Conservation (phyloP, 1,140 invertebrate species). For the Papilio aristodemus region DNA sequence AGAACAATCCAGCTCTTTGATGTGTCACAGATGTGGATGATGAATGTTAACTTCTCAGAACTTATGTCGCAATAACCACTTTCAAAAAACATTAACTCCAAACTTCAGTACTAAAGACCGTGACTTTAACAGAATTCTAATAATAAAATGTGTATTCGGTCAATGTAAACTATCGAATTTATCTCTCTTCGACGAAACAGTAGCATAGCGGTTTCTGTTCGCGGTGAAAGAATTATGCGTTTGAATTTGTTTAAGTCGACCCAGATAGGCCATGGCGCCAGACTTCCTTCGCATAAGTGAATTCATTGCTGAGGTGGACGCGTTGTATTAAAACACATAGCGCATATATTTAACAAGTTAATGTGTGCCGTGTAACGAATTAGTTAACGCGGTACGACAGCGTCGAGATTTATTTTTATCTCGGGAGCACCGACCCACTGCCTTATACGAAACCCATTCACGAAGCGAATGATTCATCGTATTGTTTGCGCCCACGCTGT, state of each 20-base stretch:
- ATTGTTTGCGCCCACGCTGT: conserved; percentile 54
- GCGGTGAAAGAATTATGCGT: conserved; percentile 61
- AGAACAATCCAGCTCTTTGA: conserved; percentile 64
- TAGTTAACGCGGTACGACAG: conserved; percentile 48
- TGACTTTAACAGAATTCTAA: background rate
- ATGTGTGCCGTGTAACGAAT: conserved; percentile 39
- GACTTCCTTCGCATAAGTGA: conserved; percentile 49
- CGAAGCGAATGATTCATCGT: conserved; percentile 58
- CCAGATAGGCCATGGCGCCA: conserved; percentile 51
- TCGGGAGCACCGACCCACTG: conserved; percentile 55
- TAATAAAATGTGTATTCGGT: background rate
- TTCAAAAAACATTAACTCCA: conserved; percentile 17
- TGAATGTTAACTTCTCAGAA: conserved; percentile 56
- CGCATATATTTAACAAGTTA: conserved; percentile 33
- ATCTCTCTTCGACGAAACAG: conserved; percentile 4
- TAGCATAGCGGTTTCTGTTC: conserved; percentile 39
- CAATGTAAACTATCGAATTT: background rate
- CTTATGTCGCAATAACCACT: conserved; percentile 48
- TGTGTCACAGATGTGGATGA: conserved; percentile 63
- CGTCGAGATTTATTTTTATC: conserved; percentile 54
- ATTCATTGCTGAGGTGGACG: conserved; percentile 22
- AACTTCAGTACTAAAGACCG: background rate
- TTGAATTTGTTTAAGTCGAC: conserved; percentile 62
- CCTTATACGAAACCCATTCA: conserved; percentile 57
- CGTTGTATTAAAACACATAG: conserved; percentile 23